Evolutionary conservation across 2,888 invertebrate genomes (phyloP).

Genomic region (Falcaria lacertinaria): DNA sequence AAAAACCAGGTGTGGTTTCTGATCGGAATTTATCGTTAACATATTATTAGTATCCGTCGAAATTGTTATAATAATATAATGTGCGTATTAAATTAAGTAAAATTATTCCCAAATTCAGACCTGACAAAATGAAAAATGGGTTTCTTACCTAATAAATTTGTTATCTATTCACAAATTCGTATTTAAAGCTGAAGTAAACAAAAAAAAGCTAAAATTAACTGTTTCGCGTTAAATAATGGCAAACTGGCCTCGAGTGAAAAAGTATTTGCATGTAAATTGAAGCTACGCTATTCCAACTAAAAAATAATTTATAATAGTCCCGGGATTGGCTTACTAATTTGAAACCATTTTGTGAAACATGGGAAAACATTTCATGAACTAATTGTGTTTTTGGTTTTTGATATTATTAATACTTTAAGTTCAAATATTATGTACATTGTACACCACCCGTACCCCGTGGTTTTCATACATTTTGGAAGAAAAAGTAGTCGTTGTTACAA

Average conservation of each 20-base stretch:
- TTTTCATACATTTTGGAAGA: no score
- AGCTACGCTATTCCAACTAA: neutral
- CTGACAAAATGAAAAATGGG: neutral
- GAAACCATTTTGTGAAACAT: neutral
- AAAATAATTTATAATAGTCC: neutral
- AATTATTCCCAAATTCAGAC: no score
- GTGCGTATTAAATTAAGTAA: no score
- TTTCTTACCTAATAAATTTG: neutral
- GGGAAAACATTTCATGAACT: neutral
- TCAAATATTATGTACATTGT: no score
- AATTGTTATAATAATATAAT: no score
- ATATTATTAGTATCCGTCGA: no score
- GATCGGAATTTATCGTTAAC: no score
- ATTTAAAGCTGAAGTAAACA: neutral
- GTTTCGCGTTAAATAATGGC: neutral
- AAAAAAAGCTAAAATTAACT: neutral
- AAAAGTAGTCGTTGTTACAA: no score
- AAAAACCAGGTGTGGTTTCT: no score
- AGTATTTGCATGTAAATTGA: conserved; percentile 1
- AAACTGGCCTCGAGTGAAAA: neutral
- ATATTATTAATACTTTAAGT: no score
- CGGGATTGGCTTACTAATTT: neutral
- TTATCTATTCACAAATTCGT: neutral
- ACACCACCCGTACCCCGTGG: no score
- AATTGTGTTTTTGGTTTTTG: neutral